Base-by-base conservation (phyloP, 92 coral and sea anemone species). In the Parazoanthus atlanticus region DNA sequence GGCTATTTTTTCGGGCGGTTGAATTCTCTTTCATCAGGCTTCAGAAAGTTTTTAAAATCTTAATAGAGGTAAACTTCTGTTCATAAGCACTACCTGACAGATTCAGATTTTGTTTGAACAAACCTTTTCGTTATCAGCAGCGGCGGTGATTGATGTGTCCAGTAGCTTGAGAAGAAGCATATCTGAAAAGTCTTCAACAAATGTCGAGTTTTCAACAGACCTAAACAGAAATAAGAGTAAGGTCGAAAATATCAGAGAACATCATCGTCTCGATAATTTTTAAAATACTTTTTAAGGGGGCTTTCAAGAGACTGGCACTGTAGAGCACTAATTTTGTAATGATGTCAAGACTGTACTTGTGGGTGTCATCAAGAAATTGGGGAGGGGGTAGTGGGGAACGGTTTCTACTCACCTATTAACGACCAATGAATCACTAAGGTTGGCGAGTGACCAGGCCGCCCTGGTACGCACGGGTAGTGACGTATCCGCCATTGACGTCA, bases 361-460 rank as follows among this genome's bases (percentile, higher is more conserved):
- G 66, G 17, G 19, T 30, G n/a, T 36, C 38, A 36, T 34, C 47
- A 36, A 36, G 38, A 36, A 36, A 36, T 15, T 15, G 9, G 58
- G 43, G 21, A 67, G 77, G 61, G 82, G 74, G 16, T 28, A 9
- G 11, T 65, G 74, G 7, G 70, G 47, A 67, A 33, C 61, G 8
- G 85, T 74, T 31, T 34, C 17, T 64, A 91, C 99, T 88, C 47
- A 96, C 99, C 92, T 93, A 65, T 96, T 96, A 19, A 88, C 93
- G n/a, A 97, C 98, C 82, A 97, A 76, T 38, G 99, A 89, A 85
- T 97, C 98, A 66, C 98, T 97, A n/a, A 95, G 93, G 85, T 97
- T 97, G 26, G 96, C 99, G 64, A 97, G 85, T 13, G 98, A 89
- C 99, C 99, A 97, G 61, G 99, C 99, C 23, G 98, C 98, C 79